Percentiles rank a stretch among this genome's conserved stretches.
Conservation (phyloP, 1,140 invertebrate species). For the Pissodes strobi region DNA sequence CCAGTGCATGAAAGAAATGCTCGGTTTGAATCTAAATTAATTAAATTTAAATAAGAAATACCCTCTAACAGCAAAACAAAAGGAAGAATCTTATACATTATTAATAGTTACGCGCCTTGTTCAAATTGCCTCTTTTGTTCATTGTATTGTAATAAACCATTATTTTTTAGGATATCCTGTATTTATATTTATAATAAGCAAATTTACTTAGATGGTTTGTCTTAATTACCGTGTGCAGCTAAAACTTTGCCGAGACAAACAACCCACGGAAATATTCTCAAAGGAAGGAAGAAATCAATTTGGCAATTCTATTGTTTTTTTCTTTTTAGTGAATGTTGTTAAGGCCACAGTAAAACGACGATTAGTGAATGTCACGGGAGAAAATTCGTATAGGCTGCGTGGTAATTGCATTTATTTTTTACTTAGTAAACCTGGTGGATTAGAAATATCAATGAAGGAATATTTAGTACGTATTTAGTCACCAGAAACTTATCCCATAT, state of each 20-base stretch:
- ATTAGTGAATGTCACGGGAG: too few relatives aligned
- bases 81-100: constrained; percentile 30
- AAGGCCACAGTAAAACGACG: too few relatives aligned
- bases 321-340: background rate
- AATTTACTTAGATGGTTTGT: constrained; percentile 27
- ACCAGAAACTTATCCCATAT: too few relatives aligned
- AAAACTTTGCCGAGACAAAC: constrained; percentile 5
- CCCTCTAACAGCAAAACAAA: constrained; percentile 11
- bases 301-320: constrained; percentile 39
- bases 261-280: constrained; percentile 31
- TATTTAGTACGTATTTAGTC: too few relatives aligned
- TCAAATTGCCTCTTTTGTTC: constrained; percentile 35
- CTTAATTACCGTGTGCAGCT: constrained; percentile 26
- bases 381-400: too few relatives aligned
- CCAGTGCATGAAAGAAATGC: constrained; percentile 31
- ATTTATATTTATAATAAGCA: constrained; percentile 29
- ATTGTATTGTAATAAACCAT: constrained; percentile 37
- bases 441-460: too few relatives aligned
- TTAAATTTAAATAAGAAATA: constrained; percentile 27
- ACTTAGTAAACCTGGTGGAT: too few relatives aligned
- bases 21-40: constrained; percentile 26
- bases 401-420: too few relatives aligned
- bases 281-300: constrained; percentile 37
- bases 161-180: constrained; percentile 38
- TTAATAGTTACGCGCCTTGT: constrained; percentile 22